These are phyloP conservation scores for Laterallus jamaicensis DNA, from an alignment of 2,113 vertebrate genomes.

Conservation along the genomic window DNA sequence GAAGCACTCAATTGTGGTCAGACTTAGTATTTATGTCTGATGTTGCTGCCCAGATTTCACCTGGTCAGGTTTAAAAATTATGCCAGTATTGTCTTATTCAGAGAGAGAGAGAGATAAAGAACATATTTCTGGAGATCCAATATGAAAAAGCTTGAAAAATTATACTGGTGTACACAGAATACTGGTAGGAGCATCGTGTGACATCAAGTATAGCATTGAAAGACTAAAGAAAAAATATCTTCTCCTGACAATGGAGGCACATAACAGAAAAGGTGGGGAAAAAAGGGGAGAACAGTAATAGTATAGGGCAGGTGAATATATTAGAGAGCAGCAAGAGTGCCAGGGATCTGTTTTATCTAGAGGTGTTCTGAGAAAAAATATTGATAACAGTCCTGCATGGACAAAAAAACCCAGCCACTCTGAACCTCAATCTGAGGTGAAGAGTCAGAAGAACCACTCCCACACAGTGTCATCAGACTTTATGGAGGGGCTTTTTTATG, in stretches of 20 bases:
- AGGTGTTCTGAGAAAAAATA: not conserved
- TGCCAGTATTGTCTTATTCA: not conserved
- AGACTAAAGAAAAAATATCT: not conserved
- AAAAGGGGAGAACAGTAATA: not conserved
- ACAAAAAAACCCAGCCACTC: not conserved
- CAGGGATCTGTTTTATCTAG: not conserved
- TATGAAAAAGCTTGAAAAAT: not conserved
- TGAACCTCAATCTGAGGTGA: not conserved
- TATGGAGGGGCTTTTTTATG: not conserved
- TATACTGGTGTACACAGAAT: accelerated
- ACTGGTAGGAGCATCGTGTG: not conserved
- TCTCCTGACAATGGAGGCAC: not conserved
- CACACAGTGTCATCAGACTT: not conserved
- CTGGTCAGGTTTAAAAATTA: not conserved
- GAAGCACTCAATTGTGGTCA: not conserved
- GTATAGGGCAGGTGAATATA: not conserved
- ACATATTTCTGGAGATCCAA: not conserved
- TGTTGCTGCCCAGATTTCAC: not conserved
- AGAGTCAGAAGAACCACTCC: not conserved
- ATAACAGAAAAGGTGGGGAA: not conserved
- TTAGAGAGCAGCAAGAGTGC: not conserved
- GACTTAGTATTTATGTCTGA: not conserved
- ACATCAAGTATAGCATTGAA: not conserved
- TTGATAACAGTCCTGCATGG: not conserved
- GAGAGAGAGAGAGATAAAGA: not conserved